Conservation (phyloP, 2,113 vertebrate species). For the Solenodon paradoxus region DNA sequence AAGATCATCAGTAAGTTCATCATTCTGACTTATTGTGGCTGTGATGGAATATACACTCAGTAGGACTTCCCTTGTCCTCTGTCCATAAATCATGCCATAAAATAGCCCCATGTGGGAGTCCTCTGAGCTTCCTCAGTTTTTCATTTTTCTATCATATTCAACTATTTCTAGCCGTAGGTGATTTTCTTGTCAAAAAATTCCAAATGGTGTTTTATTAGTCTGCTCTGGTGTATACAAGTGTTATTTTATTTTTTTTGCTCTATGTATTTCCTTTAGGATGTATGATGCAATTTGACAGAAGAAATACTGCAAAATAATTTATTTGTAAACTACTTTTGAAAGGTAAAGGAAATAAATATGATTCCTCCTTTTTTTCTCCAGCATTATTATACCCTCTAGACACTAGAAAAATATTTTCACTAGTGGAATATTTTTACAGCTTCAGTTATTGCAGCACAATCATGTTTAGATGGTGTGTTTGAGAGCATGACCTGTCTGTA, state of each 20-base stretch:
- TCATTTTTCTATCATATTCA: constrained; percentile 43
- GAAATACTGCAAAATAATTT: constrained; percentile 56
- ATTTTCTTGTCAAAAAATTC: constrained; percentile 47
- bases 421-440: constrained; percentile 3
- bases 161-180: constrained; percentile 35
- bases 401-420: background rate
- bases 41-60: background rate
- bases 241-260: constrained; percentile 55
- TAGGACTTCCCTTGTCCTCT: background rate
- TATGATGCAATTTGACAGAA: constrained; percentile 8
- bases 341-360: constrained; percentile 45
- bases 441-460: background rate
- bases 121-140: background rate
- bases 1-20: background rate
- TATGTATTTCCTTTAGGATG: constrained; percentile 49
- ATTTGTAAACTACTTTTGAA: constrained; percentile 65
- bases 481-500: background rate
- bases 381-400: constrained; percentile 35
- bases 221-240: constrained; percentile 11
- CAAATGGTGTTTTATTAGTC: constrained; percentile 58
- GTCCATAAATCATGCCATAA: constrained; percentile 47
- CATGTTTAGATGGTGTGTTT: background rate
- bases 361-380: background rate
- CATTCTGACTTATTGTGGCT: background rate
- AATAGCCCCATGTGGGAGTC: background rate